Evolutionary conservation across 2,113 vertebrate species (phyloP).

Genomic region (Datnioides undecimradiatus): DNA sequence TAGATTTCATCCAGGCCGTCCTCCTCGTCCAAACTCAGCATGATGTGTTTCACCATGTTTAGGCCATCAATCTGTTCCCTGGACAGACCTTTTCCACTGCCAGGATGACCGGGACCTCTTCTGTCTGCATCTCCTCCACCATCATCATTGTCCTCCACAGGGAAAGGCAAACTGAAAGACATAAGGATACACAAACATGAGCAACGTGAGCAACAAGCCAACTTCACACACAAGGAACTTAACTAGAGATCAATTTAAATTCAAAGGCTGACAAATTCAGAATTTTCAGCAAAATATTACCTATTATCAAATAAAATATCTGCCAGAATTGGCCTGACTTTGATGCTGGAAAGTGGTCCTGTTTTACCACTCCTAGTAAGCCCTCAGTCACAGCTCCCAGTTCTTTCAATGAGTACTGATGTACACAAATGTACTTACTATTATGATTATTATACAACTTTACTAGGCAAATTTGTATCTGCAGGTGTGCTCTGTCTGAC

Average conservation of each 20-base stretch:
- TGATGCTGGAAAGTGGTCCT: neutral
- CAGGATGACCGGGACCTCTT: conserved; percentile 14
- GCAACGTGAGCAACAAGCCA: neutral
- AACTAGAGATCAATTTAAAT: neutral
- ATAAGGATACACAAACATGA: neutral
- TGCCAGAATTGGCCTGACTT: neutral
- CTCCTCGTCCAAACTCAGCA: conserved; percentile 89
- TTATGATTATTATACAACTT: neutral
- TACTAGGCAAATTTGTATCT: neutral
- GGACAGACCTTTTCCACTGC: conserved; percentile 85
- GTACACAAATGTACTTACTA: neutral
- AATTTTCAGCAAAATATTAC: neutral
- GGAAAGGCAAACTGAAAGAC: conserved; percentile 89
- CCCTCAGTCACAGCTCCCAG: neutral
- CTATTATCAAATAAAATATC: neutral
- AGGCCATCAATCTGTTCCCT: conserved; percentile 87
- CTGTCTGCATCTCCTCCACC: conserved; percentile 42
- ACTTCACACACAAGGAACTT: neutral
- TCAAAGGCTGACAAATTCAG: no score
- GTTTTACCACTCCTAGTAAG: neutral
- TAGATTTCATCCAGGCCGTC: conserved; percentile 92
- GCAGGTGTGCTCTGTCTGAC: neutral
- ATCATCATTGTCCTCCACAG: conserved; percentile 72
- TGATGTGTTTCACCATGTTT: conserved; percentile 87
- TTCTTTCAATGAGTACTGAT: neutral